A percentile compares a stretch with the other conserved stretches of the same genome.
These are phyloP conservation scores for Alexandromys oeconomus DNA, from an alignment of 2,797 vertebrate genomes.

Conservation along the genomic window DNA sequence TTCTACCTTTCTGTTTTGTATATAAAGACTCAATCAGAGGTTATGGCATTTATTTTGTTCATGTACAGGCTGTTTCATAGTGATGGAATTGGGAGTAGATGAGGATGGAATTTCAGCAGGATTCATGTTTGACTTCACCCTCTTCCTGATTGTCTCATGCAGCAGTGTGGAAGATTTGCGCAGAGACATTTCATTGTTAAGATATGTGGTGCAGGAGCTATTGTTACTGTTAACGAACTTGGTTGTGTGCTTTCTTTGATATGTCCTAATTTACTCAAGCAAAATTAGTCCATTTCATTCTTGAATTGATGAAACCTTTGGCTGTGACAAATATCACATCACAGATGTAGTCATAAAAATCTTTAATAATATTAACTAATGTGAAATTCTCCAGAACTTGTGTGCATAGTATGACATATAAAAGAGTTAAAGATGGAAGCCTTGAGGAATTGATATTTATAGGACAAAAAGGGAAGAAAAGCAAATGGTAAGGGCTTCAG, in stretches of 20 bases:
- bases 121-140: conserved; percentile 23
- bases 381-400: background rate
- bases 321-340: background rate
- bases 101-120: conserved; percentile 2
- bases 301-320: conserved; percentile 41
- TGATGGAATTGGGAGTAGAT: background rate
- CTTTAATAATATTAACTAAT: background rate
- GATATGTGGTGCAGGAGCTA: background rate
- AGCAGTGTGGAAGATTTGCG: conserved; percentile 17
- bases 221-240: conserved; percentile 21
- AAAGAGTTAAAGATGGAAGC: background rate
- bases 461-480: background rate
- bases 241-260: conserved; percentile 1
- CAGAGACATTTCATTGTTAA: conserved; percentile 4
- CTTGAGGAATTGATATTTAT: background rate
- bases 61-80: background rate
- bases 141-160: background rate
- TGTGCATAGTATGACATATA: background rate
- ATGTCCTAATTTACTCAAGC: conserved; percentile 6
- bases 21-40: conserved; percentile 16
- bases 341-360: background rate
- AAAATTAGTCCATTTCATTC: background rate
- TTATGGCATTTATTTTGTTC: background rate
- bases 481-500: background rate
- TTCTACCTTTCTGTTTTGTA: background rate